Conservation (phyloP, 2,113 vertebrate genomes). For the Procavia capensis region DNA sequence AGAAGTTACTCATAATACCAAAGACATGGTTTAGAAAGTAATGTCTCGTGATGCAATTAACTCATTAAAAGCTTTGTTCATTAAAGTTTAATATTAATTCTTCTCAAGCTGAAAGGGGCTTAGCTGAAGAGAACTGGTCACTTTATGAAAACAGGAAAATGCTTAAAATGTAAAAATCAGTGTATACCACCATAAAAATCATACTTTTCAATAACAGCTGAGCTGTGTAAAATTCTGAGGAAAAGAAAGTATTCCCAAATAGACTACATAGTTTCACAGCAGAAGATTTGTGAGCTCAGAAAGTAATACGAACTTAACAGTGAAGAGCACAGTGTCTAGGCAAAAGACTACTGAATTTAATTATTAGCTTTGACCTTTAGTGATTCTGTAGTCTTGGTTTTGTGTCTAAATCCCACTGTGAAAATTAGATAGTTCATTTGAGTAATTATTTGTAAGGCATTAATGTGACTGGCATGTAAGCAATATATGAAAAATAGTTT, state of each 20-base stretch:
- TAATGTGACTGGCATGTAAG: neutral
- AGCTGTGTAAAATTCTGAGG: neutral
- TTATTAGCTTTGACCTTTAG: neutral
- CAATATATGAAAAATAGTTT: accelerated
- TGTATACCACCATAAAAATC: neutral
- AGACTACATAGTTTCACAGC: neutral
- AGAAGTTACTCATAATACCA: neutral
- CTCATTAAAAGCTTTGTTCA: neutral
- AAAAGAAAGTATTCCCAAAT: neutral
- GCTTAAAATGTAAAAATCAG: neutral
- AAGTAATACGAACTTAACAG: neutral
- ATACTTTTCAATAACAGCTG: neutral
- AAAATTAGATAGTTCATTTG: neutral
- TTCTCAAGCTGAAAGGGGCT: neutral
- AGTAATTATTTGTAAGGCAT: neutral
- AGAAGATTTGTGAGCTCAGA: neutral
- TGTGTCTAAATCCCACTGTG: neutral
- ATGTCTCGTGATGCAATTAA: neutral
- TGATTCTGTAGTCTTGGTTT: neutral
- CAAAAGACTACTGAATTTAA: neutral
- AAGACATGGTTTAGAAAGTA: neutral
- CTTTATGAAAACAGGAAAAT: neutral
- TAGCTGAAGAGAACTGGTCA: neutral
- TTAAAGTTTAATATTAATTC: neutral
- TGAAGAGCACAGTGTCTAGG: neutral